Conservation (phyloP, 2,888 invertebrate genomes). For the Morpho achilles region DNA sequence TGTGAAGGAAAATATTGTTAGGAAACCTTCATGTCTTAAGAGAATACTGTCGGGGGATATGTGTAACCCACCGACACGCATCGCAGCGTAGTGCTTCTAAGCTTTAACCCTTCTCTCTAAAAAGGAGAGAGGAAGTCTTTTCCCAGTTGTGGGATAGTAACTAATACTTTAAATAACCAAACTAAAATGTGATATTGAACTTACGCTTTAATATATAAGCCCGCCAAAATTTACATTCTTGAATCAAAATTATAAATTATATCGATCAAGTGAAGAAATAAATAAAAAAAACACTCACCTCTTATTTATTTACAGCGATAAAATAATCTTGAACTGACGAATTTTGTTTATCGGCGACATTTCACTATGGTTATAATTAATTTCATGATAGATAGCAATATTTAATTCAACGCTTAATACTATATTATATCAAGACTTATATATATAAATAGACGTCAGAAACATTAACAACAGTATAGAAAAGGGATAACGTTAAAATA, state of each 20-base stretch:
- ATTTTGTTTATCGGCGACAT: not conserved
- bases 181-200: too few relatives aligned
- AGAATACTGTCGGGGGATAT: not conserved
- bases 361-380: conserved; percentile 11
- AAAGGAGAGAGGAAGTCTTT: too few relatives aligned
- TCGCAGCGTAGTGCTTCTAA: conserved; percentile 8
- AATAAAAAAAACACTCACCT: conserved; percentile 10
- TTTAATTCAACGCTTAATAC: not conserved
- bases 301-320: not conserved
- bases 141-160: too few relatives aligned
- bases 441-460: conserved; percentile 33
- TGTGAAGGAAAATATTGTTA: too few relatives aligned
- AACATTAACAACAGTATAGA: conserved; percentile 42
- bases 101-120: too few relatives aligned
- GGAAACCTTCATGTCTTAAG: too few relatives aligned
- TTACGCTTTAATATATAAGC: too few relatives aligned
- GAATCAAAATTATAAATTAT: too few relatives aligned
- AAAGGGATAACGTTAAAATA: conserved; percentile 48
- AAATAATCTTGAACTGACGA: not conserved
- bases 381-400: conserved; percentile 10
- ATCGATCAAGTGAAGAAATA: too few relatives aligned
- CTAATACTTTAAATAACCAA: too few relatives aligned
- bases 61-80: too few relatives aligned
- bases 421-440: conserved; percentile 12
- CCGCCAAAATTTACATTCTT: too few relatives aligned